Evolutionary conservation across 2,113 vertebrate genomes (phyloP), one percentile per base, ranked within the genome.

Genomic region (Platichthys stellatus): DNA sequence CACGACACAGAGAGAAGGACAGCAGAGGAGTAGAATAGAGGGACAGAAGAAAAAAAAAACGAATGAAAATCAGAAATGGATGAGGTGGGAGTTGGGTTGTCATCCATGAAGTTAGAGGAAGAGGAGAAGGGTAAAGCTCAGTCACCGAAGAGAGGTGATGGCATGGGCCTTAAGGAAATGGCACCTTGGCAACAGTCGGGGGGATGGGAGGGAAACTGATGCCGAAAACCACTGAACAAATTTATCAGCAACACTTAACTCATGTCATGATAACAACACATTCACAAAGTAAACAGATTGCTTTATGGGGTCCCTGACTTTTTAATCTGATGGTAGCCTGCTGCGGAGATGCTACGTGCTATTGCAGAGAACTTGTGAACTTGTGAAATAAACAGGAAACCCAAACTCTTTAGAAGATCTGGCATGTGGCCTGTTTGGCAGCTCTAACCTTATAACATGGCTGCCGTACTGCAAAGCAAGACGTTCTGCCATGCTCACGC

Each of bases 31-130:
- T 75, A 90, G 78, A 80, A 81, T 68, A 90, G 81, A 84, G 80
- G 83, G 79, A 89, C 86, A 88, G 90, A 23, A 88, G 90, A 23
- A 63, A 57, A 90, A 83, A 83, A 90, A 84, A 74, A 88, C 90
- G 93, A 93, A 96, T 95, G 94, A 94, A 95, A 96, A 96, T 96
- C 96, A 97, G 95, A 96, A 88, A 97, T 96, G 96, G 11, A 95
- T 54, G 51, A 96, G 97, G 96, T 95, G 94, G 88, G 84, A 85
- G 84, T 92, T 93, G 95, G 95, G 93, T 81, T 85, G 87, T 80
- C 84, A 82, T 84, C 86, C 81, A 87, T 85, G 87, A 87, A 65
- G 76, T 83, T 87, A 24, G 57, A 47, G 64, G 69, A 73, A 72
- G 66, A 59, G 62, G 21, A 9, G 17, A 61, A 62, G 64, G 72